Conservation (phyloP, 2,888 invertebrate genomes). For the Caenorhabditis macrosperma region DNA sequence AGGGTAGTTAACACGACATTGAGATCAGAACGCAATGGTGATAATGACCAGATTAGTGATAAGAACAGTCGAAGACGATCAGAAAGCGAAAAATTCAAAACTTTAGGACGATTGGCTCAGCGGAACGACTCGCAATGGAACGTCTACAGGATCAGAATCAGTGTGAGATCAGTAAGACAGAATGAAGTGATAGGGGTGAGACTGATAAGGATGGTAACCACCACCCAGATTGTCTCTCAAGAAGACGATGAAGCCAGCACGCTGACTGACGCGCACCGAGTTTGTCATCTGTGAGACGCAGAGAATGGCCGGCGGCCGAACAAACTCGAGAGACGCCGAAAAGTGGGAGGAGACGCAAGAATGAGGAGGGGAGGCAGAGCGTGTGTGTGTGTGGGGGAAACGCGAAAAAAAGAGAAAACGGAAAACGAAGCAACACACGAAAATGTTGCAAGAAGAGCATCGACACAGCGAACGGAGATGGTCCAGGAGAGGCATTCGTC, state of each 20-base stretch:
- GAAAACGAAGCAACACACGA: slow-evolving; percentile 43
- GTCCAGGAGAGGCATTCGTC: not conserved
- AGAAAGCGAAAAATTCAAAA: not conserved
- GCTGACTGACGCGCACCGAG: slow-evolving; percentile 37
- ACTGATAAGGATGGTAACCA: slow-evolving; percentile 20
- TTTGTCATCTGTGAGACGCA: slow-evolving; percentile 51
- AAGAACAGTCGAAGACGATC: not conserved
- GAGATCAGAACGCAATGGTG: slow-evolving; percentile 3
- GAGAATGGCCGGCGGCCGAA: slow-evolving; percentile 50
- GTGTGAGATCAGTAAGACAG: not conserved
- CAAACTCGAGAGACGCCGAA: slow-evolving; percentile 47
- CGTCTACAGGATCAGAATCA: not conserved
- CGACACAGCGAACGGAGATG: not conserved
- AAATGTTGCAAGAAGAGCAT: slow-evolving; percentile 25
- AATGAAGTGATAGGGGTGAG: not conserved
- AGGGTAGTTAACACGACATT: slow-evolving; percentile 6
- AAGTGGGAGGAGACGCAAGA: slow-evolving; percentile 37
- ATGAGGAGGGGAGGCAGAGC: slow-evolving; percentile 11
- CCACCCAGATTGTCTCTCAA: slow-evolving; percentile 31
- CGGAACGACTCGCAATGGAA: not conserved
- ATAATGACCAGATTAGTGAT: not conserved
- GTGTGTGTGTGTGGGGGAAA: slow-evolving; percentile 28
- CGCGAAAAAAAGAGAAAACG: slow-evolving; percentile 1
- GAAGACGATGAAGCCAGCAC: slow-evolving; percentile 22
- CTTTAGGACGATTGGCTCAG: too few relatives aligned